Percentiles rank a stretch among this genome's conserved stretches.
phyloP scores from a whole-genome alignment of 1,140 invertebrate species.

The Leptinotarsa defecta region DNA sequence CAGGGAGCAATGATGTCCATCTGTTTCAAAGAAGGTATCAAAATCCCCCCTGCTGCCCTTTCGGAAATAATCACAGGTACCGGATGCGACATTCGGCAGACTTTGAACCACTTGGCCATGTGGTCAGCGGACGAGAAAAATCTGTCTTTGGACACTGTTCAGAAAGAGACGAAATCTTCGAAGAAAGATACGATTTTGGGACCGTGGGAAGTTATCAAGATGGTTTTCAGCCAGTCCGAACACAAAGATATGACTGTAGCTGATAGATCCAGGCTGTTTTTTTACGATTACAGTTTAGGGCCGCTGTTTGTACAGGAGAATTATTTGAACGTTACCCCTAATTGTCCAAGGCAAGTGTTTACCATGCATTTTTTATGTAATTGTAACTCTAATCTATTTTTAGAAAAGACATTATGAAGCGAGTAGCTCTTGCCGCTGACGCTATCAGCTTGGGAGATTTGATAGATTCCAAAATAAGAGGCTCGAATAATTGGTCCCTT shows the following conservation, averaged over 20 bases:
- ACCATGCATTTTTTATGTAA: background rate
- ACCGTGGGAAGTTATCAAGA: conserved; percentile 91
- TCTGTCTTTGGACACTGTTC: conserved; percentile 57
- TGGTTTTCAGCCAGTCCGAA: conserved; percentile 85
- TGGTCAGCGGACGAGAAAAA: conserved; percentile 67
- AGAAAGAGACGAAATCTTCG: conserved; percentile 61
- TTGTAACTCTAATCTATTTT: conserved; percentile 1
- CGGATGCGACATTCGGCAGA: conserved; percentile 93
- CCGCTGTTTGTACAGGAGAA: conserved; percentile 98
- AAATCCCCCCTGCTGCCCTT: conserved; percentile 76
- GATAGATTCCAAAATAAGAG: conserved; percentile 80
- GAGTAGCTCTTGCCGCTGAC: conserved; percentile 80
- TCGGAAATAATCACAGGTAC: conserved; percentile 85
- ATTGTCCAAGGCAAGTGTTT: conserved; percentile 33
- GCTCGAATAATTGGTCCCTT: conserved; percentile 83
- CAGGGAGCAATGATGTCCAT: conserved; percentile 87
- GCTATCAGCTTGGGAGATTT: conserved; percentile 85
- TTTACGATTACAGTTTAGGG: conserved; percentile 93
- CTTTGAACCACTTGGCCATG: conserved; percentile 85
- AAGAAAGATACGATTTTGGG: conserved; percentile 89
- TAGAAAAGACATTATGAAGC: conserved; percentile 63
- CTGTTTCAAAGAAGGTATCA: conserved; percentile 90
- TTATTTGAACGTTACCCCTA: conserved; percentile 78
- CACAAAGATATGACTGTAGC: conserved; percentile 80
- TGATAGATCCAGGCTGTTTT: conserved; percentile 93